These are phyloP conservation scores for Herminia tarsipennalis DNA, from an alignment of 2,888 invertebrate genomes.

Conservation along the genomic window DNA sequence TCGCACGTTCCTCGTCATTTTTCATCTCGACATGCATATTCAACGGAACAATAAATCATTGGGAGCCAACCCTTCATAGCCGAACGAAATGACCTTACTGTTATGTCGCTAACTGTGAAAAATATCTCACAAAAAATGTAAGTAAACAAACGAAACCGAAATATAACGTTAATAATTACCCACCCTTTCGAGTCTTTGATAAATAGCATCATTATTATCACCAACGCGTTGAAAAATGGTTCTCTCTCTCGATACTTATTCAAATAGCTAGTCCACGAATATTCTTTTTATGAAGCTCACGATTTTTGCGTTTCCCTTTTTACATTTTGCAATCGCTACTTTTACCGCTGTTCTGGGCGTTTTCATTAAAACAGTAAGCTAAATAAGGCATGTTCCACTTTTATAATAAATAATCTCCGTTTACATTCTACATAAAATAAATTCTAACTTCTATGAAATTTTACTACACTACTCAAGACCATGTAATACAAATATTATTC, in stretches of 20 bases:
- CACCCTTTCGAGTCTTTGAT: constrained; percentile 80
- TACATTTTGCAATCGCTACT: constrained; percentile 44
- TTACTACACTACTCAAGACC: too few relatives aligned
- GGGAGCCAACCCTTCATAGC: constrained; percentile 67
- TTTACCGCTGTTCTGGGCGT: constrained; percentile 28
- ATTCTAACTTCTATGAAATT: too few relatives aligned
- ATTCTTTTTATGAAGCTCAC: constrained; percentile 62
- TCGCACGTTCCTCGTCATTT: constrained; percentile 77
- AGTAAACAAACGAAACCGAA: constrained; percentile 78
- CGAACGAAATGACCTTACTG: constrained; percentile 76
- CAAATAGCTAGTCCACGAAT: constrained; percentile 71
- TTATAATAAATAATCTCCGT: constrained; percentile 17
- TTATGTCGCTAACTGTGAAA: constrained; percentile 70
- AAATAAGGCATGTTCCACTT: constrained; percentile 15
- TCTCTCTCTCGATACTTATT: constrained; percentile 77
- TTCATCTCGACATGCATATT: constrained; percentile 85
- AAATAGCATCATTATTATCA: constrained; percentile 84
- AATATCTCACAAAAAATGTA: constrained; percentile 72
- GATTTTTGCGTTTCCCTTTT: constrained; percentile 51
- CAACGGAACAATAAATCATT: constrained; percentile 83
- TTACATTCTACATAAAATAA: too few relatives aligned
- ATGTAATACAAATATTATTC: too few relatives aligned
- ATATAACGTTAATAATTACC: constrained; percentile 83
- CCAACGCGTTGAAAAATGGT: constrained; percentile 78
- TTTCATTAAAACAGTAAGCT: constrained; percentile 34